Base-by-base conservation (phyloP, 2,888 invertebrate genomes). In the Crematogaster levior region DNA sequence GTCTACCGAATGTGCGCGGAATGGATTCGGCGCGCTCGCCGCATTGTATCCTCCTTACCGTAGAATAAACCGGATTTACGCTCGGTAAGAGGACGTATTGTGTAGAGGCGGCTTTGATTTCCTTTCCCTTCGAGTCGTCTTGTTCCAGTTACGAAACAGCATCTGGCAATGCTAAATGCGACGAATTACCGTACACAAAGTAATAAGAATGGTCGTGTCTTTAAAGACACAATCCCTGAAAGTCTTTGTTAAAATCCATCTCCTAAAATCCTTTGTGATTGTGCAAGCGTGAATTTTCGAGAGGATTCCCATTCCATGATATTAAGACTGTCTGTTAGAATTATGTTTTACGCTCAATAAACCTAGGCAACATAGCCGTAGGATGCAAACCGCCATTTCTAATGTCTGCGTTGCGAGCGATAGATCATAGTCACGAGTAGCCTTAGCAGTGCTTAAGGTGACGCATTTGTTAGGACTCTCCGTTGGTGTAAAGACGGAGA, bases 401-500 rank as follows among this genome's bases (percentile, higher is more conserved):
- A 34, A 56, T 6, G 21, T 9, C 24, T n/a, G 18, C 21, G 70
- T 37, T 15, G 56, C 30, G 18, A 21, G 12, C 24, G 24, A 43
- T 77, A 34, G 72, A 68, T 77, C 77, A 30, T n/a, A 27, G 77
- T 79, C 77, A 72, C 72, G 48, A 79, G 53, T 77, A 70, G 53
- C 30, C 74, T 74, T 66, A 70, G 72, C 7, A 43, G 30, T 79
- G 56, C 72, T 74, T 61, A 48, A 53, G 70, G 15, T 75, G 77
- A 79, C 56, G 43, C 56, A 86, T 82, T 63, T 66, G 80, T 51
- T 56, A 53, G 70, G 53, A 79, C 27, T 51, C 68, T 24, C 27
- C 21, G 79, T 5, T 5, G 43, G 34, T 72, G 60, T 81, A 83
- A 74, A 48, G 68, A 86, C 46, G 83, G 70, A 79, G 84, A 85